Percentiles rank a stretch among this genome's conserved stretches.
phyloP scores from a whole-genome alignment of 2,888 invertebrate genomes.

The Polyploca ridens region DNA sequence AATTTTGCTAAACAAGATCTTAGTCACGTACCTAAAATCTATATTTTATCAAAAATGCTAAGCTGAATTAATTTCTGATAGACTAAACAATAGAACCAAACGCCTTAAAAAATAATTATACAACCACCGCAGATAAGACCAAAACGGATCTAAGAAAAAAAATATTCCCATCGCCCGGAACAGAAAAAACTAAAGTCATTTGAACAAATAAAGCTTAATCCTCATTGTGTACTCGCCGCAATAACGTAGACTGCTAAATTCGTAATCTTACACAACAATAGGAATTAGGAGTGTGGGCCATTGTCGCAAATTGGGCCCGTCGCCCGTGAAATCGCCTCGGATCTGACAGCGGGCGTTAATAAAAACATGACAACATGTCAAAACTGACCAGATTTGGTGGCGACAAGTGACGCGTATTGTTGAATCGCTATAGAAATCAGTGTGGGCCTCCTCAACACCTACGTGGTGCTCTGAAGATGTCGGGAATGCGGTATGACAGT shows the following conservation, averaged over 20 bases:
- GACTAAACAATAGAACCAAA: neutral
- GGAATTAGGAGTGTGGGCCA: constrained; percentile 77
- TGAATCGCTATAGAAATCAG: constrained; percentile 70
- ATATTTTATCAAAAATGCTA: no score
- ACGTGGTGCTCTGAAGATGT: constrained; percentile 57
- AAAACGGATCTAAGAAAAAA: constrained; percentile 52
- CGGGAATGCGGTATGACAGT: constrained; percentile 59
- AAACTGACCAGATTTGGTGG: constrained; percentile 81
- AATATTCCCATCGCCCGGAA: constrained; percentile 48
- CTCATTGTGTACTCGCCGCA: constrained; percentile 69
- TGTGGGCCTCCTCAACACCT: constrained; percentile 75
- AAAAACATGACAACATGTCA: constrained; percentile 84
- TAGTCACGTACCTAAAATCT: no score
- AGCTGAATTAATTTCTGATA: no score
- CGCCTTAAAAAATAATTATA: constrained; percentile 40
- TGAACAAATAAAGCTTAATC: constrained; percentile 79
- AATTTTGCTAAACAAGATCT: neutral
- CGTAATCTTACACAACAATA: constrained; percentile 62
- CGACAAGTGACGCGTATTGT: constrained; percentile 80
- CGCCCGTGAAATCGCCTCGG: constrained; percentile 69
- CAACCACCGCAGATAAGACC: constrained; percentile 44
- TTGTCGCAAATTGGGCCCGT: constrained; percentile 79
- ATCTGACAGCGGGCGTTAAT: constrained; percentile 76
- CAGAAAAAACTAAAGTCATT: constrained; percentile 66
- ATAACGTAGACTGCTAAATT: constrained; percentile 74